Evolutionary conservation across 2,888 invertebrate species (phyloP).

Genomic region (Netelia melanura): DNA sequence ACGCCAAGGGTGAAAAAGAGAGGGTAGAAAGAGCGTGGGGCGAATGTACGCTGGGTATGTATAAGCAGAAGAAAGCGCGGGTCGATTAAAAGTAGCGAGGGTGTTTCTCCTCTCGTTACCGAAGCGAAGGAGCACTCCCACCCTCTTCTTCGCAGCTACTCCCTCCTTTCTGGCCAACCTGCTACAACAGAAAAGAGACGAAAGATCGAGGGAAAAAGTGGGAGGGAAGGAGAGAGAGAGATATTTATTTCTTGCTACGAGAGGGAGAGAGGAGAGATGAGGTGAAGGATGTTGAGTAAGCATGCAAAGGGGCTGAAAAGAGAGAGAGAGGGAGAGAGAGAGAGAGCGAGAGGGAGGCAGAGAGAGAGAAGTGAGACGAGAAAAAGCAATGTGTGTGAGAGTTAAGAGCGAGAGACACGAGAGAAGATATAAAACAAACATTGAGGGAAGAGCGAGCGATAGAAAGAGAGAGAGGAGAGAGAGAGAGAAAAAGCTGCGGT

Average conservation of each 20-base stretch:
- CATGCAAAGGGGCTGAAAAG: conserved; percentile 61
- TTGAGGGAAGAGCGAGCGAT: conserved; percentile 67
- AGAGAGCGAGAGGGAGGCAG: conserved; percentile 67
- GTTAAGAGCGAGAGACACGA: conserved; percentile 67
- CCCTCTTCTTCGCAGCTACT: conserved; percentile 10
- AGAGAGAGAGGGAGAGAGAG: conserved; percentile 54
- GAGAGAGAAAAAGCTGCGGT: conserved; percentile 71
- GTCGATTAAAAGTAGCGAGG: conserved; percentile 85
- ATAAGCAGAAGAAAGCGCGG: conserved; percentile 85
- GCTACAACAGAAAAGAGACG: conserved; percentile 35
- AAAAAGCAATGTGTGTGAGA: conserved; percentile 53
- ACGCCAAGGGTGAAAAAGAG: conserved; percentile 32
- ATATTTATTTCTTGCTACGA: too few relatives aligned
- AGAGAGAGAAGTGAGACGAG: conserved; percentile 36
- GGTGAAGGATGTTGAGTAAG: conserved; percentile 68
- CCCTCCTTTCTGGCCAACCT: neutral
- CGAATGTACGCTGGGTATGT: conserved; percentile 81
- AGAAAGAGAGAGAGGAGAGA: conserved; percentile 60
- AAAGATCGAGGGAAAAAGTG: conserved; percentile 67
- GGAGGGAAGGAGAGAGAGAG: conserved; percentile 67
- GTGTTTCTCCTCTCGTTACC: conserved; percentile 85
- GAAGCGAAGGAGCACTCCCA: conserved; percentile 76
- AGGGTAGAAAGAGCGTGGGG: conserved; percentile 70
- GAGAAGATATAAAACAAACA: conserved; percentile 72
- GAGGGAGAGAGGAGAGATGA: conserved; percentile 67